These are phyloP conservation scores for Lethrus apterus DNA, from an alignment of 1,140 invertebrate genomes.

Conservation along the genomic window DNA sequence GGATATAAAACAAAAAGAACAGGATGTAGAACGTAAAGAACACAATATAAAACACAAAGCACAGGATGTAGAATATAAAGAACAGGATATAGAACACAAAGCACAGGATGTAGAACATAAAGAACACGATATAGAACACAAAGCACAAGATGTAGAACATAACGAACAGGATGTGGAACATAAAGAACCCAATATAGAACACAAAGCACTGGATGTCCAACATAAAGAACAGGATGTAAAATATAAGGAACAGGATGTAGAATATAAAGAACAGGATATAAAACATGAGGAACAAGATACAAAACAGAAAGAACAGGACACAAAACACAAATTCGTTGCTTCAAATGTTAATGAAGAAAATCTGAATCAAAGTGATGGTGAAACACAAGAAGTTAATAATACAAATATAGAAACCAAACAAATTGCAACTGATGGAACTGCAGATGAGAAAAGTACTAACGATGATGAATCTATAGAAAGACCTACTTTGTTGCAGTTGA, in stretches of 20 bases:
- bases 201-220: no score
- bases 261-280: neutral
- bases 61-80: no score
- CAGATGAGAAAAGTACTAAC: constrained; percentile 1
- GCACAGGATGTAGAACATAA: neutral
- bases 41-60: no score
- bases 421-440: neutral
- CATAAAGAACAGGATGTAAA: no score
- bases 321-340: neutral
- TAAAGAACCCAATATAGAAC: no score
- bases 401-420: neutral
- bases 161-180: neutral
- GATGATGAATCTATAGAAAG: constrained; percentile 3
- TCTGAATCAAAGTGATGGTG: neutral
- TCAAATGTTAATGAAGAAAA: neutral
- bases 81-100: no score
- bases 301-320: neutral
- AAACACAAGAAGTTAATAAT: neutral
- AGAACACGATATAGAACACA: neutral
- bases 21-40: no score
- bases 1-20: no score
- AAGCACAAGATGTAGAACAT: neutral
- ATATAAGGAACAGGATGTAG: no score
- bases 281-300: neutral
- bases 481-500: constrained; percentile 4